phyloP scores from a whole-genome alignment of 2,797 vertebrate species.

The Molothrus ater region DNA sequence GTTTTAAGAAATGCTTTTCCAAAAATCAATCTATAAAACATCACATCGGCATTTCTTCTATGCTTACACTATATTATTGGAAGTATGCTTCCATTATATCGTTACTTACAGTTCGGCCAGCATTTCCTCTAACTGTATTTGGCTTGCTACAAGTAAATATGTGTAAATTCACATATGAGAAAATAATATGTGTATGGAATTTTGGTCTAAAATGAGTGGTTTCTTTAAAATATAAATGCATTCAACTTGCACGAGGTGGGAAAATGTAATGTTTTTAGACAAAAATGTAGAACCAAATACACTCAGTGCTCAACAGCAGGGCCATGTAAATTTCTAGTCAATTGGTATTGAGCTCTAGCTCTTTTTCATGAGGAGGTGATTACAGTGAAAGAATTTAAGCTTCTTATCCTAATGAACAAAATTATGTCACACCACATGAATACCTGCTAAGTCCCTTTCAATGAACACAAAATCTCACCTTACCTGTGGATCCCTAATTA shows the following conservation, averaged over 20 bases:
- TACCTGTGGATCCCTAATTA: conserved; percentile 17
- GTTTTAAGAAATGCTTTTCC: not conserved
- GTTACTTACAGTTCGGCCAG: not conserved
- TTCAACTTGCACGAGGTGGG: not conserved
- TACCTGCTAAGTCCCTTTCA: not conserved
- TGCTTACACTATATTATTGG: not conserved
- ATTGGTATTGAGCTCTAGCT: not conserved
- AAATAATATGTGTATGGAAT: not conserved
- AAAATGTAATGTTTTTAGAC: not conserved
- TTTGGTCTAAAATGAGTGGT: not conserved
- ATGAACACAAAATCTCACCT: not conserved
- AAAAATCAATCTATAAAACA: not conserved
- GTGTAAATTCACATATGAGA: not conserved
- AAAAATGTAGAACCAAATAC: not conserved
- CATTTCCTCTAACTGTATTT: not conserved
- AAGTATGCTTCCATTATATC: not conserved
- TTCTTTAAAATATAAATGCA: not conserved
- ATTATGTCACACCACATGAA: not conserved
- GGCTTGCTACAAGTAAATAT: not conserved
- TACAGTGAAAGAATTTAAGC: conserved; percentile 21
- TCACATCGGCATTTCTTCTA: not conserved
- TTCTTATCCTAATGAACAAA: conserved; percentile 34
- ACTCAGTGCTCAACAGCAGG: not conserved
- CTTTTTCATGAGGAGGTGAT: not conserved
- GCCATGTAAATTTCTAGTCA: not conserved